Base-by-base conservation (phyloP, 1,140 invertebrate genomes). In the Pseudoatta argentina region DNA sequence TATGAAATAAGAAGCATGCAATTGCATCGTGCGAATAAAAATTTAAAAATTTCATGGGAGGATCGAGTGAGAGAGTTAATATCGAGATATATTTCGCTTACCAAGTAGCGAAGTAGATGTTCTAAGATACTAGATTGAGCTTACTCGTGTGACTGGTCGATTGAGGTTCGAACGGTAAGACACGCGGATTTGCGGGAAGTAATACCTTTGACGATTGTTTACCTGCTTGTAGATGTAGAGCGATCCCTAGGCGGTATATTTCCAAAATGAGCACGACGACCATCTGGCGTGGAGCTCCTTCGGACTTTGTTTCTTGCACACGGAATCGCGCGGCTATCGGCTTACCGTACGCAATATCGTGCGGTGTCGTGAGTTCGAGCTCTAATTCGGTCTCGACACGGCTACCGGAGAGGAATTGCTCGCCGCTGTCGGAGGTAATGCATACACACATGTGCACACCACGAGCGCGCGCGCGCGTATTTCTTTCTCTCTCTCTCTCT, bases 331-430 rank as follows among this genome's bases (percentile, higher is more conserved):
- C 55, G 75, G 77, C 72, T 85, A 87, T 91, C 66, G 86, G 88
- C 87, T 86, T 55, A 86, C 83, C 53, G 63, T 30, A 69, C 86
- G 21, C 21, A 21, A 75, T 88, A 69, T 51, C 63, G 78, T 57
- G 63, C 82, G 73, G 69, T 16, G 6, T n/a, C 51, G 51, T 18
- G 53, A n/a, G 8, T 55, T 66, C 59, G 66, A n/a, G n/a, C 39
- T 44, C 73, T 14, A 18, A 67, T 51, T 21, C 24, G 10, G 21
- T 24, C 57, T 5, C 53, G 66, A 75, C 75, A 72, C 76, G 82
- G 88, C 88, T 91, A 91, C 91, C 91, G 90, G 91, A 90, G 83
- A 81, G 86, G 72, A 79, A 63, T 81, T 34, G 34, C 10, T 67
- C 34, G 34, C 34, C 34, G 66, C 34, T 10, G 66, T 6, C 66